A percentile compares a stretch with the other conserved stretches of the same genome.
These are phyloP conservation scores for Sorex fumeus DNA, from an alignment of 2,113 vertebrate species.

Conservation along the genomic window DNA sequence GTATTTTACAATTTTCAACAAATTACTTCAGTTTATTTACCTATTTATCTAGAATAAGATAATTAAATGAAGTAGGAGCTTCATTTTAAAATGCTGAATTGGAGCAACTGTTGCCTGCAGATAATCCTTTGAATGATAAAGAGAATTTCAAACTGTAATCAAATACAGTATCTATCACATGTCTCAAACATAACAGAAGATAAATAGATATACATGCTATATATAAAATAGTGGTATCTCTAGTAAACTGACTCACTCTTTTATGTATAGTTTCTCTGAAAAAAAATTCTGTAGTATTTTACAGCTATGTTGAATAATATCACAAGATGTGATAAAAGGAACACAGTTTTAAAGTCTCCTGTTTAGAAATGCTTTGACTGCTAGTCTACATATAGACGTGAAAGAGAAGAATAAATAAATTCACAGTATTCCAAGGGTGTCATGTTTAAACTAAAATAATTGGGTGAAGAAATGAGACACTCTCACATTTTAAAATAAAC, in stretches of 20 bases:
- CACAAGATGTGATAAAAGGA: conserved; percentile 32
- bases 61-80: not conserved
- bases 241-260: not conserved
- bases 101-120: not conserved
- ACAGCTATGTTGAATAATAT: not conserved
- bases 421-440: conserved; percentile 44
- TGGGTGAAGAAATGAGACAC: conserved; percentile 69
- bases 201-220: not conserved
- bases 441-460: conserved; percentile 74
- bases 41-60: not conserved
- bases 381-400: conserved; percentile 57
- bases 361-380: conserved; percentile 57
- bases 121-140: not conserved
- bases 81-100: not conserved
- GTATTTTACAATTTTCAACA: not conserved
- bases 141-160: not conserved
- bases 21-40: not conserved
- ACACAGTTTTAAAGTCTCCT: not conserved
- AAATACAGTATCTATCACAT: not conserved
- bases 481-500: conserved; percentile 81
- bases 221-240: not conserved
- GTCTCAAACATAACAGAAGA: not conserved
- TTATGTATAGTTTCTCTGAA: not conserved
- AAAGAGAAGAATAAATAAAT: conserved; percentile 57
- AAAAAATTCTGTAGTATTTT: conserved; percentile 11